Evolutionary conservation across 2,888 invertebrate genomes (phyloP), one percentile per base, ranked within the genome.

Genomic region (Ditula angustiorana): DNA sequence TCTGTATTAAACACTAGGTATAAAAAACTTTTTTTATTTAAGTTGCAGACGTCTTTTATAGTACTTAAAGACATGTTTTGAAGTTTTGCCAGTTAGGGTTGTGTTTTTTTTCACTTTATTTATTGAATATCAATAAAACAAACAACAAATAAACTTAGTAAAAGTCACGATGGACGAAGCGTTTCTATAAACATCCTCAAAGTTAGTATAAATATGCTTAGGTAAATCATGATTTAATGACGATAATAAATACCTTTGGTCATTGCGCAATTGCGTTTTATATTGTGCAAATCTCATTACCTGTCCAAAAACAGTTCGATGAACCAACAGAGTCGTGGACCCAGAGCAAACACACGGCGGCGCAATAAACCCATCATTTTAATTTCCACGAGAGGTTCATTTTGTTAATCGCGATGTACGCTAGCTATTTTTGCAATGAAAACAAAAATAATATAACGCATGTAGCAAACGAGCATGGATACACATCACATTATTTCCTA

Each of bases 321-420:
- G 72, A 77, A 74, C 76, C 63, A 68, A 68, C 35, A 74, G 69
- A 80, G 81, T 82, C 83, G 78, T 75, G 75, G 79, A 85, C 79
- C 83, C 82, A 69, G 33, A 44, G 61, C 30, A 19, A 53, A 35
- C 35, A 13, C 13, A 23, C 44, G 46, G n/a, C 62, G 63, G 63
- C 57, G 50, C 63, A 63, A 50, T 57, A 63, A 50, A 57, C 63
- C 44, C 63, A 57, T 78, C 83, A 74, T 76, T 79, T 79, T 80
- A 78, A 72, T 73, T 71, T 75, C 68, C 81, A 81, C 79, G 81
- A 50, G 49, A 56, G 28, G 49, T 46, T 21, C 16, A 28, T 28
- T 37, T 37, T 16, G 23, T 50, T 57, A 16, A 47, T 56, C 19
- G 5, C 19, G 28, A 49, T 13, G 21, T 46, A 28, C 37, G 16